These are phyloP conservation scores for Colletes collaris DNA, from an alignment of 2,888 invertebrate species.

Conservation along the genomic window DNA sequence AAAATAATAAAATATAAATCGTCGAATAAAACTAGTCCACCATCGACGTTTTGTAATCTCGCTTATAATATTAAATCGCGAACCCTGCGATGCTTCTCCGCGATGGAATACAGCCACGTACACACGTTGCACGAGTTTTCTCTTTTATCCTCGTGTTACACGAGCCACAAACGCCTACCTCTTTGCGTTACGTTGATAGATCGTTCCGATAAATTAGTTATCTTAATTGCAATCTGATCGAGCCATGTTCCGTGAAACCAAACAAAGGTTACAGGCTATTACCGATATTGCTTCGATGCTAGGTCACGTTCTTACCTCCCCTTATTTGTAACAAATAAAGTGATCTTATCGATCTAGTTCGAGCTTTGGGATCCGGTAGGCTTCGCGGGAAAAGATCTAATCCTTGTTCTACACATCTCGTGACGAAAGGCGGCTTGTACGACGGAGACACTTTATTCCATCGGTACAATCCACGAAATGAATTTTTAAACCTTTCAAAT, in stretches of 20 bases:
- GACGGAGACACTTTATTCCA: too few species aligned
- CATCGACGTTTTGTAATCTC: too few species aligned
- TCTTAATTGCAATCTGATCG: conserved; percentile 58
- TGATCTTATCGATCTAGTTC: conserved; percentile 34
- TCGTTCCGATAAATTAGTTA: conserved; percentile 50
- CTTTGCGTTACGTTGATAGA: conserved; percentile 18
- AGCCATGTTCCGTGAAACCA: conserved; percentile 23
- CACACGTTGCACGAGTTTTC: neutral
- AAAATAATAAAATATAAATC: too few species aligned
- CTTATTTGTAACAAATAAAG: conserved; percentile 46
- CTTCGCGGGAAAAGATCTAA: neutral
- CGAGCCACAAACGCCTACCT: neutral
- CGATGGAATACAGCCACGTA: neutral
- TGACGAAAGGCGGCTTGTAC: conserved; percentile 13
- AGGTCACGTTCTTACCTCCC: conserved; percentile 41
- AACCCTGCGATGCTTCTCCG: too few species aligned
- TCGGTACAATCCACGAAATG: too few species aligned
- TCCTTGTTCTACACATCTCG: neutral
- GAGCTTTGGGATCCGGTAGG: neutral
- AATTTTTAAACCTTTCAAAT: too few species aligned
- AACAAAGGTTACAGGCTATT: conserved; percentile 53
- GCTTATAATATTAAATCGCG: too few species aligned
- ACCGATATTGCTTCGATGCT: conserved; percentile 40
- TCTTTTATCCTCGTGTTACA: neutral
- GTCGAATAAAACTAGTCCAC: too few species aligned